Base-by-base conservation (phyloP, 2,797 vertebrate genomes). In the Myotis daubentonii region DNA sequence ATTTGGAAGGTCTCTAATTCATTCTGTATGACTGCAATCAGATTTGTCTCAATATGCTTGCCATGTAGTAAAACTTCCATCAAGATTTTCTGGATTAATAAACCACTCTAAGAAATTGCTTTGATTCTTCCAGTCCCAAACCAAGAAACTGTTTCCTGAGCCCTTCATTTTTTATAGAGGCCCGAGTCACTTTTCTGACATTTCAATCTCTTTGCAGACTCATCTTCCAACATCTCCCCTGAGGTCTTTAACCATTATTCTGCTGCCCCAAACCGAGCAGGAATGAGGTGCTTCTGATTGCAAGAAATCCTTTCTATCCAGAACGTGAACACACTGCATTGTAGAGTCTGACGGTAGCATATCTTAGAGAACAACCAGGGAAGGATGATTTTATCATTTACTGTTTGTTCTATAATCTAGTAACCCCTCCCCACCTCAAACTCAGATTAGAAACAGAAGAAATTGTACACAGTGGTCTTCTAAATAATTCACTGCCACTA, bases 51-150 rank as follows among this genome's bases (percentile, higher is more conserved):
- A 71, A 49, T 49, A 76, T 72, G 70, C 41, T 88, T 84, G 30
- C 30, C 41, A n/a, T 91, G 70, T 22, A 88, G 57, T 86, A 68
- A 95, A 94, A 95, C 85, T 93, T 90, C 23, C 84, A n/a, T 90
- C 85, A 75, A 83, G 78, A 93, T 66, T 95, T 93, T 85, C 79
- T 36, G 75, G 87, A 89, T 94, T 88, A 95, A 94, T 93, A 96
- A 86, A 72, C 85, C 85, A 95, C 87, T 96, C 81, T 80, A 93
- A 94, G 87, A 95, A 92, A 95, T 86, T 92, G 74, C 81, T 95
- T 79, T 51, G 81, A 87, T 95, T 86, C 82, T 83, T 30, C 70
- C 33, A n/a, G 33, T 74, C 28, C 38, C 87, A 87, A 78, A 57
- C 28, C 51, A 95, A 80, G 66, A 87, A 49, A 51, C 15, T 60